Evolutionary conservation across 2,797 vertebrate species (phyloP), one percentile per base, ranked within the genome.

Genomic region (Paramormyrops hopkinsi): DNA sequence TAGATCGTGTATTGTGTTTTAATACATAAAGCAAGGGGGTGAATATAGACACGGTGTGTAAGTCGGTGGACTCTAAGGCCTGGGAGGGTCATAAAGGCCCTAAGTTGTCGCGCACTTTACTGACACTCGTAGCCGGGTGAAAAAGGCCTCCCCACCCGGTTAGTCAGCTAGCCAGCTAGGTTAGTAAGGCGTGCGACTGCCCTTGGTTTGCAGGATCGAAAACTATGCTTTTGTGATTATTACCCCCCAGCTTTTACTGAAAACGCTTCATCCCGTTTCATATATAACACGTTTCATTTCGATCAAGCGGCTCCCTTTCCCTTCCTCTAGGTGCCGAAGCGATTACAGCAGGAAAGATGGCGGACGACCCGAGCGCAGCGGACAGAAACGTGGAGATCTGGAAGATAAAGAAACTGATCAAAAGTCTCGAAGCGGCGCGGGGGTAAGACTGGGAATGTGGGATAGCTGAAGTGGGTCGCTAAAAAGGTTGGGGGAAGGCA

Each of bases 331-430:
- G 95, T 95, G 95, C 94, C 94, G 95, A 95, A 95, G 94, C 94
- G 94, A 95, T 93, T 94, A 88, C 82, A 92, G 89, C 91, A 90
- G 90, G 90, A 94, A 99, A 98, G 97, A 99, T 99, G 98, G 98
- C 98, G 97, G 98, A 99, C 97, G 98, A 99, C 96, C 98, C 98
- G 95, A 99, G 96, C 95, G 97, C 97, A 96, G 97, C 98, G 94
- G 98, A 99, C 94, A 97, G 98, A 96, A 99, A 99, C 96, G 98
- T 99, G 97, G 98, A 99, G 95, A 99, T 99, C 94, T 99, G 98
- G 98, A 99, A 99, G 96, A 99, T 99, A 96, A 99, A 99, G 96
- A 99, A 99, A 95, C 98, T 99, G 95, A 99, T 99, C 92, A 99
- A 98, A 96, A 99, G 98, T 97, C 96, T 99, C 94, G 97, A 99